Evolutionary conservation across 2,888 invertebrate species (phyloP).

Genomic region (Oithona nana): DNA sequence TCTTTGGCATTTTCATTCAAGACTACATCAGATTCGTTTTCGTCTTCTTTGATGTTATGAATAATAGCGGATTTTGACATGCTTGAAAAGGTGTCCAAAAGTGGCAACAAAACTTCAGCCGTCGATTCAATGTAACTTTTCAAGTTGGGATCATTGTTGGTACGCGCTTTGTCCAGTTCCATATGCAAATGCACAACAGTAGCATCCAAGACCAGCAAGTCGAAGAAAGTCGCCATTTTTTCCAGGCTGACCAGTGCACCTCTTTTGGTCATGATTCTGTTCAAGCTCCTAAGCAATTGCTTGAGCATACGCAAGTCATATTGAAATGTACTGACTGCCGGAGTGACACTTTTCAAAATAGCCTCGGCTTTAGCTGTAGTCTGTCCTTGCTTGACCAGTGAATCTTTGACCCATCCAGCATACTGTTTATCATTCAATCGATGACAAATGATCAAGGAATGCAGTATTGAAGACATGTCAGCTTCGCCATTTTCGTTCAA

Average conservation of each 20-base stretch:
- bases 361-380: conserved; percentile 58
- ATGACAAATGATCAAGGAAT: conserved; percentile 75
- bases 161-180: neutral
- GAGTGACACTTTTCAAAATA: conserved; percentile 47
- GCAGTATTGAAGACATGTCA: conserved; percentile 44
- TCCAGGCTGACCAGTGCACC: conserved; percentile 27
- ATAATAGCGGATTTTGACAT: neutral
- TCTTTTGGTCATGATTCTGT: conserved; percentile 9
- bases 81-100: neutral
- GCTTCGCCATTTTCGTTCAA: neutral
- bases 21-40: neutral
- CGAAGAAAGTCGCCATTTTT: conserved; percentile 44
- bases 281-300: conserved; percentile 14
- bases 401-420: conserved; percentile 75
- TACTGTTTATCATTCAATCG: conserved; percentile 63
- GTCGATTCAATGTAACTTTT: neutral
- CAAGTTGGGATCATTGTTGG: neutral
- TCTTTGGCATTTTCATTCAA: neutral
- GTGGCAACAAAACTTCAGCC: neutral
- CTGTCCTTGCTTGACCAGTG: conserved; percentile 72
- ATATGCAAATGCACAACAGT: conserved; percentile 50
- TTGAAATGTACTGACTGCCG: neutral
- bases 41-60: neutral
- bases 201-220: conserved; percentile 52
- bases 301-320: conserved; percentile 41